These are phyloP conservation scores for Planiliza haematocheilus DNA, from an alignment of 2,113 vertebrate species.

Conservation along the genomic window DNA sequence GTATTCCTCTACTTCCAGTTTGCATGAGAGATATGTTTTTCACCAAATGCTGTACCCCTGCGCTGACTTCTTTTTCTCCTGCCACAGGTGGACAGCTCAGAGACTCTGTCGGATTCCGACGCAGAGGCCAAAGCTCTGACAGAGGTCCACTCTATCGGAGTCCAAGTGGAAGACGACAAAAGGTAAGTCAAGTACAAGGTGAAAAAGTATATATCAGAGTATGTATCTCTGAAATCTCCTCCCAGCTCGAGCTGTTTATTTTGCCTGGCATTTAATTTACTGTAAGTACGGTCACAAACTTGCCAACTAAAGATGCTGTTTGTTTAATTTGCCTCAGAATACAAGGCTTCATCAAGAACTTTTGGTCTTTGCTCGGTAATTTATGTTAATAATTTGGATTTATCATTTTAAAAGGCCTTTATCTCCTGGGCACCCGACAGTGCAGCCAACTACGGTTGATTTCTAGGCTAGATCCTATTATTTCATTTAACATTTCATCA, in stretches of 20 bases:
- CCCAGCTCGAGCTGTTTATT: conserved; percentile 36
- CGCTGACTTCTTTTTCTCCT: conserved; percentile 16
- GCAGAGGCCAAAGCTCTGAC: conserved; percentile 91
- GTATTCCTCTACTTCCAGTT: background rate
- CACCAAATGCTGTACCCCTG: background rate
- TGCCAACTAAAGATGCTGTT: conserved; percentile 28
- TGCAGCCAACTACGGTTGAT: conserved; percentile 69
- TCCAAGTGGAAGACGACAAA: conserved; percentile 98
- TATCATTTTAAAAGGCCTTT: conserved; percentile 55
- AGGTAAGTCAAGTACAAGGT: conserved; percentile 81
- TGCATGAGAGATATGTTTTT: background rate
- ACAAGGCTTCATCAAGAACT: conserved; percentile 52
- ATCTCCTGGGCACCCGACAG: conserved; percentile 51
- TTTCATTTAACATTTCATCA: conserved; percentile 80
- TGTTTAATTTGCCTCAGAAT: conserved; percentile 52
- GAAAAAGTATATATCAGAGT: background rate
- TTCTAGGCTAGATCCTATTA: conserved; percentile 66
- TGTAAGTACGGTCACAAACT: conserved; percentile 37
- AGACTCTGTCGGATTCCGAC: conserved; percentile 95
- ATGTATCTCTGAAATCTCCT: background rate
- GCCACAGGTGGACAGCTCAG: conserved; percentile 90
- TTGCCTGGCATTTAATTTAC: conserved; percentile 51
- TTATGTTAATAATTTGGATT: conserved; percentile 71
- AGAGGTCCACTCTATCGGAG: conserved; percentile 97
- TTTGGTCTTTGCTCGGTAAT: conserved; percentile 44